A percentile compares a stretch with the other conserved stretches of the same genome.
phyloP scores from a whole-genome alignment of 1,140 invertebrate genomes.

The Potamilus streckersoni region DNA sequence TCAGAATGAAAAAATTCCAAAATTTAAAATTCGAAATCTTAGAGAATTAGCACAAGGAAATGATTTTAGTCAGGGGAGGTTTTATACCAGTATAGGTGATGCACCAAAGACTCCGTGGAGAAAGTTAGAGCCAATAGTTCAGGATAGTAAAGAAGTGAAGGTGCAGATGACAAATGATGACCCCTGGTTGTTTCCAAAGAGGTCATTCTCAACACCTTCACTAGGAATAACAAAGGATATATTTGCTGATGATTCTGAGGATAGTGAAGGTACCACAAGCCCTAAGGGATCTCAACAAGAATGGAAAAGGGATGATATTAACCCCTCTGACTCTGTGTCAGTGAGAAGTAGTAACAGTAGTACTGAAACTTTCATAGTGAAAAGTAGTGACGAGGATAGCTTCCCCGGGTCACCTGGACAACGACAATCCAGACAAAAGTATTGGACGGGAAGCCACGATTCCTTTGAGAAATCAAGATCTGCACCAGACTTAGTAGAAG shows the following conservation, averaged over 20 bases:
- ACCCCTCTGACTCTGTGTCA: too few relatives aligned
- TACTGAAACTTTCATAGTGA: constrained; percentile 60
- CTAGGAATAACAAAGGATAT: too few relatives aligned
- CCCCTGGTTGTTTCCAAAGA: too few relatives aligned
- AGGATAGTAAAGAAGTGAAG: too few relatives aligned
- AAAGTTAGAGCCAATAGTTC: too few relatives aligned
- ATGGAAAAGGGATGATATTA: too few relatives aligned
- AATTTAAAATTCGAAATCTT: constrained; percentile 54
- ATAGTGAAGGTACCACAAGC: too few relatives aligned
- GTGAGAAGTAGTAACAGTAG: constrained; percentile 39
- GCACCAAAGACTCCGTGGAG: too few relatives aligned
- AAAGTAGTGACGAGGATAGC: constrained; percentile 50
- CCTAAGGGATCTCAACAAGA: too few relatives aligned
- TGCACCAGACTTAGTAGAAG: constrained; percentile 41
- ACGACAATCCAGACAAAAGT: neutral
- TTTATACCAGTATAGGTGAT: constrained; percentile 27
- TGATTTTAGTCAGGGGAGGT: constrained; percentile 52
- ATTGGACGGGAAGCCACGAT: neutral
- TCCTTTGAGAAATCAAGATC: constrained; percentile 35
- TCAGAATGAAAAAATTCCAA: neutral
- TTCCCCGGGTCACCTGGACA: neutral
- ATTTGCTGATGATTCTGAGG: too few relatives aligned
- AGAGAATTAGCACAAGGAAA: constrained; percentile 55
- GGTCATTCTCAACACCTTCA: too few relatives aligned
- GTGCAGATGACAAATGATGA: too few relatives aligned